Evolutionary conservation across 2,888 invertebrate species (phyloP).

Genomic region (Chironomus tentans): DNA sequence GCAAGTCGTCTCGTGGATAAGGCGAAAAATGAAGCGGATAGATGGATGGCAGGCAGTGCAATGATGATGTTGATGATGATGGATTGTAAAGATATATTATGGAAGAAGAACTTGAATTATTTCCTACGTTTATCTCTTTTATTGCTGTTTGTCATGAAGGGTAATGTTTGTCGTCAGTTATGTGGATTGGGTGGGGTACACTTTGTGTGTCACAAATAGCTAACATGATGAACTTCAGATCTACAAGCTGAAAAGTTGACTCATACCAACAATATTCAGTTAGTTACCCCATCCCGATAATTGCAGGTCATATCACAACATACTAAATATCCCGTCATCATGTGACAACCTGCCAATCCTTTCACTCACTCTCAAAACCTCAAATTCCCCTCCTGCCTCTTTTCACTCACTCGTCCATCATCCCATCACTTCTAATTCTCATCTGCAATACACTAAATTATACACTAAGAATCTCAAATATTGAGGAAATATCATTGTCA

Average conservation of each 20-base stretch:
- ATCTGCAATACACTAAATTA: neutral
- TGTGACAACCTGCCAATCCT: too few species aligned
- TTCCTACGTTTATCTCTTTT: neutral
- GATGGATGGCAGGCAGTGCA: neutral
- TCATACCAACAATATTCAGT: too few species aligned
- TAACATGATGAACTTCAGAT: too few species aligned
- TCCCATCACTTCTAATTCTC: neutral
- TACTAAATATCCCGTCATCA: too few species aligned
- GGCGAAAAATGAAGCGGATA: neutral
- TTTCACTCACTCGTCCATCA: neutral
- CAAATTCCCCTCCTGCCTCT: too few species aligned
- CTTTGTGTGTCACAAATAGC: too few species aligned
- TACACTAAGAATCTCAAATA: neutral
- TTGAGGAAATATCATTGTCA: conserved; percentile 13
- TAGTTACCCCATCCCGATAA: too few species aligned
- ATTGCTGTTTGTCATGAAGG: neutral
- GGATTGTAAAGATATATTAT: neutral
- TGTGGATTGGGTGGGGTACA: too few species aligned
- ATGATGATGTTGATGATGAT: neutral
- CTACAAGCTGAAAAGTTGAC: too few species aligned
- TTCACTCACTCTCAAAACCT: too few species aligned
- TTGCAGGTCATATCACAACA: too few species aligned
- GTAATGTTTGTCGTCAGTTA: too few species aligned
- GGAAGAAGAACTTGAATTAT: conserved; percentile 8
- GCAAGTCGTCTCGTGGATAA: neutral